Conservation (phyloP, 2,888 invertebrate genomes). For the Stenolophus ochropezus region DNA sequence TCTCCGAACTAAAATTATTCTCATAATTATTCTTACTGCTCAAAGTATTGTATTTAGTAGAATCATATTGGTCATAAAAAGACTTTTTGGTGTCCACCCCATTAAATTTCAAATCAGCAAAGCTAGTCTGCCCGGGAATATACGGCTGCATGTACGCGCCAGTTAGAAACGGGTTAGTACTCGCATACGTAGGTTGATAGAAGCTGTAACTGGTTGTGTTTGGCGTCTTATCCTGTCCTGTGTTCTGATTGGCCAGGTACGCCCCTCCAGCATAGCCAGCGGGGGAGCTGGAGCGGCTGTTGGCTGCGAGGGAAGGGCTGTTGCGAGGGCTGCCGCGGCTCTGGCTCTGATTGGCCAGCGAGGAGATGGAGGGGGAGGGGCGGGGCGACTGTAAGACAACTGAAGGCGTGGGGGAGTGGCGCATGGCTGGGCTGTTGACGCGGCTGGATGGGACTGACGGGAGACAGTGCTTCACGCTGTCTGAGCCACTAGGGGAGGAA, state of each 20-base stretch:
- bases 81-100: conserved; percentile 42
- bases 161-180: conserved; percentile 79
- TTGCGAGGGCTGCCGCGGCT: conserved; percentile 64
- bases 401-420: conserved; percentile 69
- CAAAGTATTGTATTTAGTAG: conserved; percentile 68
- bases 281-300: conserved; percentile 70
- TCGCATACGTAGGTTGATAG: conserved; percentile 71
- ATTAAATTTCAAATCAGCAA: conserved; percentile 55
- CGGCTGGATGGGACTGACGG: conserved; percentile 71
- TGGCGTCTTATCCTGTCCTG: conserved; percentile 52
- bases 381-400: conserved; percentile 65
- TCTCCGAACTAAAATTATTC: conserved; percentile 32
- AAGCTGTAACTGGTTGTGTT: not conserved
- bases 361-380: conserved; percentile 68
- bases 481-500: conserved; percentile 87
- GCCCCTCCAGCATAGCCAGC: conserved; percentile 64
- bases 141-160: conserved; percentile 71
- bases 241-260: not conserved
- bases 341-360: conserved; percentile 65
- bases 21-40: conserved; percentile 62
- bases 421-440: conserved; percentile 71
- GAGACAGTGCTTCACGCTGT: conserved; percentile 81
- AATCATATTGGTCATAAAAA: conserved; percentile 47
- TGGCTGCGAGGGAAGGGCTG: conserved; percentile 63
- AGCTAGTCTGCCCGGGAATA: conserved; percentile 65